A percentile compares a stretch with the other conserved stretches of the same genome.
These are phyloP conservation scores for Drosophila guanche DNA, from an alignment of 1,140 invertebrate genomes.

Conservation along the genomic window DNA sequence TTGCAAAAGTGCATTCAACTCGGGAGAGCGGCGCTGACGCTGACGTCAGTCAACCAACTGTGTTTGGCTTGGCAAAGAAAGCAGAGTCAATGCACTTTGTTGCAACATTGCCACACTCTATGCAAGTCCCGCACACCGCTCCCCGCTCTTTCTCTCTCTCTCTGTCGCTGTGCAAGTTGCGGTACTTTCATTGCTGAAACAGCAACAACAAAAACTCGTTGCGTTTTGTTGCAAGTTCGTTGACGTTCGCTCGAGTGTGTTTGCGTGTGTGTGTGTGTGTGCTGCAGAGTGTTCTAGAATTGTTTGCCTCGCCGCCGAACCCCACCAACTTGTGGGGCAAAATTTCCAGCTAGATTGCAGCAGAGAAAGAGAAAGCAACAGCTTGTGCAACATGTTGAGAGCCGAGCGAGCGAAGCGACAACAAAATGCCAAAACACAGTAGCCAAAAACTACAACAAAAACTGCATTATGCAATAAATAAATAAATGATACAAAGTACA, in stretches of 20 bases:
- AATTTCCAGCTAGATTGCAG: conserved; percentile 45
- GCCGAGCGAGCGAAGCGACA: conserved; percentile 1
- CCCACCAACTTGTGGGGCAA: conserved; percentile 17
- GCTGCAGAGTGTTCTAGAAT: conserved; percentile 63
- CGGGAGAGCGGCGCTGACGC: conserved; percentile 38
- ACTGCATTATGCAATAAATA: background rate
- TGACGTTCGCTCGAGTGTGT: conserved; percentile 43
- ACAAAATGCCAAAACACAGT: background rate
- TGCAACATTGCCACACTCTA: conserved; percentile 36
- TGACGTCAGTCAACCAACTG: conserved; percentile 9
- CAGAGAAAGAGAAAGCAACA: conserved; percentile 77
- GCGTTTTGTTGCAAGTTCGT: conserved; percentile 60
- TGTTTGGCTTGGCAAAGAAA: conserved; percentile 48
- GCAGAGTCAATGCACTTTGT: conserved; percentile 75
- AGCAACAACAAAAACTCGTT: conserved; percentile 58
- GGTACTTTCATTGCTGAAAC: conserved; percentile 81
- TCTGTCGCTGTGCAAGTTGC: conserved; percentile 62
- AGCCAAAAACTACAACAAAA: background rate
- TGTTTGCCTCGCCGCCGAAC: conserved; percentile 16
- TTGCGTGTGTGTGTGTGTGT: conserved; percentile 5
- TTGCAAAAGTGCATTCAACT: conserved; percentile 68
- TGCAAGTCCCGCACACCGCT: background rate
- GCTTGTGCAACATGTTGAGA: conserved; percentile 51
- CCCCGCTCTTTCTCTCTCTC: conserved; percentile 10
- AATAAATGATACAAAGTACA: too few species aligned